Evolutionary conservation across 2,888 invertebrate species (phyloP), one percentile per base, ranked within the genome.

Genomic region (Conistra vaccinii): DNA sequence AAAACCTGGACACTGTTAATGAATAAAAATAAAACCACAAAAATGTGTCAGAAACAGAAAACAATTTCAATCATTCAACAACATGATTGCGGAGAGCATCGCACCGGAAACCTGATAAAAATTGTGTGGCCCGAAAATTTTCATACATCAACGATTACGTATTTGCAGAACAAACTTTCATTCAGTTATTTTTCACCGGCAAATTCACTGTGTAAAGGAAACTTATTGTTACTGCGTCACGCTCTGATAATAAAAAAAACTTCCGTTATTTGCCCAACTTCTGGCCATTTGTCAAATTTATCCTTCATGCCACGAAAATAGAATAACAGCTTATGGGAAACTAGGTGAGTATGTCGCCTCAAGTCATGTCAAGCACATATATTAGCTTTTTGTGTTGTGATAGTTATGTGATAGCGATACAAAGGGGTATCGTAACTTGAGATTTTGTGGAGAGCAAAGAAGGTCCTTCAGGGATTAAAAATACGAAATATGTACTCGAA

Each of bases 181-280:
- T 62, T 45, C 26, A 53, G 53, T 76, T 79, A 72, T 72, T 77
- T 76, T 69, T 76, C 85, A 84, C n/a, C 61, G 39, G 69, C 20
- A 69, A 71, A 78, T 78, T 78, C 42, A 67, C 71, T 63, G 65
- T 72, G 63, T 63, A 81, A 78, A 71, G 63, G 45, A 35, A 85
- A 78, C 75, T 85, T 82, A 76, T 75, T 69, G 85, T 73, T 63
- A 57, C 72, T 51, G 62, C 45, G 72, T 83, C 75, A 85, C 62
- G 83, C 83, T 80, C 80, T 80, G 83, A 78, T 84, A 77, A 85
- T 71, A 76, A 84, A 68, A 79, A 70, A 76, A 84, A 74, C 67
- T 74, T 82, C 58, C 57, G 57, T 32, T 85, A 82, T 85, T 62
- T 68, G 51, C 4, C 42, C 20, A 75, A 85, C 39, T 85, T 82